These are phyloP conservation scores for Anthopleura sola DNA, from an alignment of 64 coral and sea anemone species.

Conservation along the genomic window DNA sequence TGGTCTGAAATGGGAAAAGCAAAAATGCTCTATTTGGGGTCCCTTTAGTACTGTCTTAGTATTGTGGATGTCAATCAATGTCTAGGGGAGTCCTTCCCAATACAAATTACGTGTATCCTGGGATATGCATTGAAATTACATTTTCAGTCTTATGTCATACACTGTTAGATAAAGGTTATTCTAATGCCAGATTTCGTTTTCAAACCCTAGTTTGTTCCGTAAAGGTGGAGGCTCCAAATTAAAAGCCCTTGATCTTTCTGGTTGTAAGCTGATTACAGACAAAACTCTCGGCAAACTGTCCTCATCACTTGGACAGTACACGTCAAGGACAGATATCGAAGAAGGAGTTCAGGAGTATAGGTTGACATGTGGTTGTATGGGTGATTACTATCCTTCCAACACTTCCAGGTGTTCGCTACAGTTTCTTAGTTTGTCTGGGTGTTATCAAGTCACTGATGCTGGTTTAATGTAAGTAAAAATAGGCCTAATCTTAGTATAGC, in stretches of 20 bases:
- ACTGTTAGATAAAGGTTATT: neutral
- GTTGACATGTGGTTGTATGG: constrained; percentile 36
- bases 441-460: constrained; percentile 89
- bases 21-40: too few species aligned
- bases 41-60: too few species aligned
- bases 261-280: constrained; percentile 89
- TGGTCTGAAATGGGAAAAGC: too few species aligned
- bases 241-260: constrained; percentile 77
- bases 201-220: constrained; percentile 59
- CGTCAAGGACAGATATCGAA: constrained; percentile 59
- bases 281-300: constrained; percentile 82
- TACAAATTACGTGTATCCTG: too few species aligned
- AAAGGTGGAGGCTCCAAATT: constrained; percentile 64
- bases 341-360: constrained; percentile 66
- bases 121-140: too few species aligned
- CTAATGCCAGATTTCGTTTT: neutral
- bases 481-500: too few species aligned
- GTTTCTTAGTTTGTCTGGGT: constrained; percentile 86
- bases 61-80: too few species aligned
- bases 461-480: constrained; percentile 67
- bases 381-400: neutral
- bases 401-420: constrained; percentile 47
- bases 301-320: constrained; percentile 52
- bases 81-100: too few species aligned
- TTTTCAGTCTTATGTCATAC: too few species aligned